phyloP scores from a whole-genome alignment of 2,113 vertebrate genomes.

The Pristiophorus japonicus region DNA sequence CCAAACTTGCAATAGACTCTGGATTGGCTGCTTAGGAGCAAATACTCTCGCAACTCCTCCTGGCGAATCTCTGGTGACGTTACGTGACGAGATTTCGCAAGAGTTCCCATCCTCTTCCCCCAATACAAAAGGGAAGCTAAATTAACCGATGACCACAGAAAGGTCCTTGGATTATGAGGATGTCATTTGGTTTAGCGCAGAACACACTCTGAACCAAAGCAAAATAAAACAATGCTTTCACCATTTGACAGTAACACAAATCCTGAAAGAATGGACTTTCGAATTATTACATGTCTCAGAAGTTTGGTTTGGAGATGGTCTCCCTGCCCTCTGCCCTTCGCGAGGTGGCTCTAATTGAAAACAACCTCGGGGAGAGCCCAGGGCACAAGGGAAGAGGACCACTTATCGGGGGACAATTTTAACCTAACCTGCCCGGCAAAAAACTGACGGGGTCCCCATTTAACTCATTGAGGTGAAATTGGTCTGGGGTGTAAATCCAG shows the following conservation, averaged over 20 bases:
- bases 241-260: neutral
- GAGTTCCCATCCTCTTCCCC: neutral
- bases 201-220: conserved; percentile 23
- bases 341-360: too few species aligned
- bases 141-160: neutral
- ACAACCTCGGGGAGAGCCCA: neutral
- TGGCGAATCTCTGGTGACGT: neutral
- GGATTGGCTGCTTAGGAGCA: conserved; percentile 1
- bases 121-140: neutral
- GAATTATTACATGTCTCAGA: neutral
- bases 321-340: too few species aligned
- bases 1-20: neutral
- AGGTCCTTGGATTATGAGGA: neutral
- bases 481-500: neutral
- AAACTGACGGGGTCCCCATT: neutral
- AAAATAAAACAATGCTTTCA: neutral
- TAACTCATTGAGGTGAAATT: neutral
- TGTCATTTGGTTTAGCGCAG: neutral
- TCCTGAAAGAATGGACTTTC: neutral
- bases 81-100: neutral
- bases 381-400: too few species aligned
- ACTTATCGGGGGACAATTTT: neutral
- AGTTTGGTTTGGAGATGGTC: neutral
- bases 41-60: neutral
- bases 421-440: neutral